Evolutionary conservation across 2,888 invertebrate genomes (phyloP), one percentile per base, ranked within the genome.

Genomic region (Heliconius ismenius): DNA sequence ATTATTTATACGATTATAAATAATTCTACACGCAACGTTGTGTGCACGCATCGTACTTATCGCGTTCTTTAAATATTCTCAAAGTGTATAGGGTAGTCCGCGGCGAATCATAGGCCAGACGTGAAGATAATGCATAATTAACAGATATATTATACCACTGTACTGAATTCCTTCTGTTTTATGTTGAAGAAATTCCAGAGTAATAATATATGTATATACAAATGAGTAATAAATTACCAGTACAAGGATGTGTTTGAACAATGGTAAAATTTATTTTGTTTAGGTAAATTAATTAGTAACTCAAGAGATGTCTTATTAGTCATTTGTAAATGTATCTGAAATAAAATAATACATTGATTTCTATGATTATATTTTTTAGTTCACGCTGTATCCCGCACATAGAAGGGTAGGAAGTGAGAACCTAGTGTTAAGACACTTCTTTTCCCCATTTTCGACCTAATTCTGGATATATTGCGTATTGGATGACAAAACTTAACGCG

Each of bases 81-180:
- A 78, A 79, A 89, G 83, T 87, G 89, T 87, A 82, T 81, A 84
- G 83, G 84, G 84, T 83, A 82, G 83, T 82, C 83, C 82, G 85
- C 84, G 82, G 84, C 83, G 82, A 83, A 87, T 84, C 87, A 85
- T 80, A 84, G 81, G 79, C 43, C 77, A 79, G 81, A 83, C 90
- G 88, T 90, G 89, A 84, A 87, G 60, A 78, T 79, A 88, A 83
- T 90, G 78, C 82, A 82, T 80, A 86, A 88, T 84, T 80, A 85
- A 81, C 76, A 77, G 76, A 81, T 85, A 86, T 82, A 83, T 81
- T 87, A 88, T 86, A 87, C 87, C 85, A 9, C 86, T 86, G 82
- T 87, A 88, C 87, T 87, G 82, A 84, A 86, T 87, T 87, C 80
- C 82, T 81, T 81, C 81, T 67, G 65, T 72, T 58, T 77, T 80